These are phyloP conservation scores for Petrocephalus sullivani DNA, from an alignment of 2,797 vertebrate genomes.

Conservation along the genomic window DNA sequence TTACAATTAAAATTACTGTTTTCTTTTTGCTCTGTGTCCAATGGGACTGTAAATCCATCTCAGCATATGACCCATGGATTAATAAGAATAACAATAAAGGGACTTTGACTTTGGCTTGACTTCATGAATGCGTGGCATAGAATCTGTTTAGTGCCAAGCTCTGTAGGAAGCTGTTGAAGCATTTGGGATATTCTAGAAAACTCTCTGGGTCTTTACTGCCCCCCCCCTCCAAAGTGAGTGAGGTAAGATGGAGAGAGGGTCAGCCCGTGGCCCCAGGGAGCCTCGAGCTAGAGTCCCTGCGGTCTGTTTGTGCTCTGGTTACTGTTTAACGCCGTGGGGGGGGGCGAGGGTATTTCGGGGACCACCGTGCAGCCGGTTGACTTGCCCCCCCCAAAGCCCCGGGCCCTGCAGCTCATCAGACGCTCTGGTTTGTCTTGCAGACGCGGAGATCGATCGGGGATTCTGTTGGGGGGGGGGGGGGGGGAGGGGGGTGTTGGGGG, in stretches of 20 bases:
- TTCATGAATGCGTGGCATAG: not conserved
- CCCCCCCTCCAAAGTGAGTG: not conserved
- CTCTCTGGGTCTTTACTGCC: not conserved
- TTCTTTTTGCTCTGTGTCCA: not conserved
- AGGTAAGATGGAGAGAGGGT: not conserved
- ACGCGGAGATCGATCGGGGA: constrained; percentile 95
- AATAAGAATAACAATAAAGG: not conserved
- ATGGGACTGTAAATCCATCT: not conserved
- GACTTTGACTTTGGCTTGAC: not conserved
- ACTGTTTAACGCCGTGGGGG: constrained; percentile 41
- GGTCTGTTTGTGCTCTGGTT: constrained; percentile 36
- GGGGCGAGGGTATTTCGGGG: constrained; percentile 44
- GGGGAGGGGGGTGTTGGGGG: constrained; percentile 39
- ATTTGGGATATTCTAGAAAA: not conserved
- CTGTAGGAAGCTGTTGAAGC: not conserved
- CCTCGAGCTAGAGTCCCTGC: constrained; percentile 19
- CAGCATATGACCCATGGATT: not conserved
- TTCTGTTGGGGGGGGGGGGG: constrained; percentile 75
- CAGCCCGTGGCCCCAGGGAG: constrained; percentile 28
- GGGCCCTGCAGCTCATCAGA: constrained; percentile 60
- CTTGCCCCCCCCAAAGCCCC: constrained; percentile 22
- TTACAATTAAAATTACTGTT: not conserved
- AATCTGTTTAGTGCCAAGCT: not conserved
- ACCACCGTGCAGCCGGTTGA: constrained; percentile 70
- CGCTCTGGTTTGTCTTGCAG: constrained; percentile 73